phyloP scores from a whole-genome alignment of 2,797 vertebrate genomes.

The Malurus leucopterus region DNA sequence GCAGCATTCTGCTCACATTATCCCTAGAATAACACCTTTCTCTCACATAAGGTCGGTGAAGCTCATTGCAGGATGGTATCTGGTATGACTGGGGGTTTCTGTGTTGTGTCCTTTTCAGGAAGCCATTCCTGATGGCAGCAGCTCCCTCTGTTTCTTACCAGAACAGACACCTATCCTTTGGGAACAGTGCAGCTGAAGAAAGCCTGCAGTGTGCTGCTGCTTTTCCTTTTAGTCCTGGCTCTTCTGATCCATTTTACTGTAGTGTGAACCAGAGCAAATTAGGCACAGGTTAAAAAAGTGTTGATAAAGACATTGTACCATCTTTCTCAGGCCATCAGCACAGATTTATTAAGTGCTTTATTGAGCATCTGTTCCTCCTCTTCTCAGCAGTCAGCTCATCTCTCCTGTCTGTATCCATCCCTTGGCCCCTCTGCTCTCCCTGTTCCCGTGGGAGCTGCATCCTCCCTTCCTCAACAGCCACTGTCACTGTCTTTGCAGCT shows the following conservation, averaged over 20 bases:
- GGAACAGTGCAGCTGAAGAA: not conserved
- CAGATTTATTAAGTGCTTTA: not conserved
- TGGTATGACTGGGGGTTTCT: not conserved
- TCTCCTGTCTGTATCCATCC: not conserved
- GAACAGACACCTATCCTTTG: not conserved
- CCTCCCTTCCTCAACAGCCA: not conserved
- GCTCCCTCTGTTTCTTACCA: not conserved
- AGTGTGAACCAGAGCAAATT: not conserved
- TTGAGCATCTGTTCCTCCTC: not conserved
- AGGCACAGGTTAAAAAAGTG: not conserved
- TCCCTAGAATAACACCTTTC: not conserved
- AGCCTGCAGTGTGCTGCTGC: not conserved
- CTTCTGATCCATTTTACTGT: not conserved
- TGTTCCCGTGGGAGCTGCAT: not conserved
- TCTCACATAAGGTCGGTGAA: not conserved
- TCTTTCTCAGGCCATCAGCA: not conserved
- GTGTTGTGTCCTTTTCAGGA: not conserved
- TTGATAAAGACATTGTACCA: not conserved
- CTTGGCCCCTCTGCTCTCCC: not conserved
- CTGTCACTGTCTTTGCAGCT: not conserved
- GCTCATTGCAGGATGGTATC: not conserved
- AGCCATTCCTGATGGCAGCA: not conserved
- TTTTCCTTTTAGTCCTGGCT: not conserved
- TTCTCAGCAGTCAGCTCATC: not conserved
- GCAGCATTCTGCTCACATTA: not conserved